A percentile compares a stretch with the other conserved stretches of the same genome.
Evolutionary conservation across 2,888 invertebrate species (phyloP).

Genomic region (Bombylius discolor): DNA sequence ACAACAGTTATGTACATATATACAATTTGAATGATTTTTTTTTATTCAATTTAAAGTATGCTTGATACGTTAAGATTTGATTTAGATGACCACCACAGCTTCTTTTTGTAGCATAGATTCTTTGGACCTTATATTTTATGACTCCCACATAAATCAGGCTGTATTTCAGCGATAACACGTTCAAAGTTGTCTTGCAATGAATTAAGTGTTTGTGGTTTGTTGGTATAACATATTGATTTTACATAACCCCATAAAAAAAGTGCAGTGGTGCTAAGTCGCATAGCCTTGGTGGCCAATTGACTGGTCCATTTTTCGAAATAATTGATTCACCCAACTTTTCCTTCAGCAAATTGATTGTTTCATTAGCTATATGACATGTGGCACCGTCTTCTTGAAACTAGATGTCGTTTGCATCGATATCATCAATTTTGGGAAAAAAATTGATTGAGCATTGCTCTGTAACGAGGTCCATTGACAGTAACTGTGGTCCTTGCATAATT

Average conservation of each 20-base stretch:
- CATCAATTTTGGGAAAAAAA: neutral
- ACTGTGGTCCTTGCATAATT: neutral
- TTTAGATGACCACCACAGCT: neutral
- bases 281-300: neutral
- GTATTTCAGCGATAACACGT: neutral
- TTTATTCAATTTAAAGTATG: neutral
- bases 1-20: neutral
- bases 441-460: neutral
- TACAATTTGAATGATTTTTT: neutral
- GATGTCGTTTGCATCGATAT: neutral
- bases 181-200: neutral
- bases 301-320: too few relatives aligned
- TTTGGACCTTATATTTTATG: neutral
- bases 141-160: neutral
- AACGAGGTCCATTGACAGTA: neutral
- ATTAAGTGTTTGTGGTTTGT: neutral
- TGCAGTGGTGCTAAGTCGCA: neutral
- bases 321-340: neutral
- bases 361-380: neutral
- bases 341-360: neutral
- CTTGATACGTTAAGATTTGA: neutral
- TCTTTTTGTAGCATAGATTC: neutral
- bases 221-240: neutral
- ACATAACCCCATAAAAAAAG: neutral
- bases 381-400: neutral